Percentiles rank a stretch among this genome's conserved stretches.
Evolutionary conservation across 1,140 invertebrate species (phyloP).

Genomic region (Leguminivora glycinivorella): DNA sequence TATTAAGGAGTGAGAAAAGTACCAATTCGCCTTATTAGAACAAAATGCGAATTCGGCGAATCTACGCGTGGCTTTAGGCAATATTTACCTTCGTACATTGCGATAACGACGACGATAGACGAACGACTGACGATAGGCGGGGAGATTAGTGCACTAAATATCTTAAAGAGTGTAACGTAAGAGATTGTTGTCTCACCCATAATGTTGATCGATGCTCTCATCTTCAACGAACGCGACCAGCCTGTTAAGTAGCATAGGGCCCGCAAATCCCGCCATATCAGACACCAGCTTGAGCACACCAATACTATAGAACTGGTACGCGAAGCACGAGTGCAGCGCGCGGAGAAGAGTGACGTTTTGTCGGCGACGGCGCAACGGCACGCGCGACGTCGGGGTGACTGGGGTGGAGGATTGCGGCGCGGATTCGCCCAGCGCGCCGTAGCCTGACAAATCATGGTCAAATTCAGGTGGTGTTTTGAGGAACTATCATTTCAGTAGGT

Average conservation of each 20-base stretch:
- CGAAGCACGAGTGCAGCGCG: slow-evolving; percentile 91
- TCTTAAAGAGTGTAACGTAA: too few relatives aligned
- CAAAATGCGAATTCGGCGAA: too few relatives aligned
- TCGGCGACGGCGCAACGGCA: slow-evolving; percentile 56
- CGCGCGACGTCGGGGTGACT: slow-evolving; percentile 60
- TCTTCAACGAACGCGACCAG: slow-evolving; percentile 91
- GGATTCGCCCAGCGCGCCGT: slow-evolving; percentile 63
- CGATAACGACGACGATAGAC: too few relatives aligned
- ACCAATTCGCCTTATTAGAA: too few relatives aligned
- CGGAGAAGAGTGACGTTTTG: slow-evolving; percentile 83
- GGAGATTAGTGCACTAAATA: too few relatives aligned
- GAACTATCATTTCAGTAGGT: too few relatives aligned
- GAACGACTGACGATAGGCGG: too few relatives aligned
- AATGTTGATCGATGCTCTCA: slow-evolving; percentile 81
- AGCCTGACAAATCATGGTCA: slow-evolving; percentile 46
- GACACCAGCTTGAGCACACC: slow-evolving; percentile 92
- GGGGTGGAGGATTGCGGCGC: slow-evolving; percentile 56
- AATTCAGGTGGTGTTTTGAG: not conserved
- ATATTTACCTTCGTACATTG: too few relatives aligned
- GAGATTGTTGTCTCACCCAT: slow-evolving; percentile 82
- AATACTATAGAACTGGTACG: slow-evolving; percentile 92
- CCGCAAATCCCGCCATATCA: slow-evolving; percentile 91
- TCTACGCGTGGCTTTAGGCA: too few relatives aligned
- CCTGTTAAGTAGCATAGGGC: slow-evolving; percentile 92
- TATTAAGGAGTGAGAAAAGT: too few relatives aligned